Evolutionary conservation across 1,140 invertebrate species (phyloP), one percentile per base, ranked within the genome.

Genomic region (Brachionus manjavacas): DNA sequence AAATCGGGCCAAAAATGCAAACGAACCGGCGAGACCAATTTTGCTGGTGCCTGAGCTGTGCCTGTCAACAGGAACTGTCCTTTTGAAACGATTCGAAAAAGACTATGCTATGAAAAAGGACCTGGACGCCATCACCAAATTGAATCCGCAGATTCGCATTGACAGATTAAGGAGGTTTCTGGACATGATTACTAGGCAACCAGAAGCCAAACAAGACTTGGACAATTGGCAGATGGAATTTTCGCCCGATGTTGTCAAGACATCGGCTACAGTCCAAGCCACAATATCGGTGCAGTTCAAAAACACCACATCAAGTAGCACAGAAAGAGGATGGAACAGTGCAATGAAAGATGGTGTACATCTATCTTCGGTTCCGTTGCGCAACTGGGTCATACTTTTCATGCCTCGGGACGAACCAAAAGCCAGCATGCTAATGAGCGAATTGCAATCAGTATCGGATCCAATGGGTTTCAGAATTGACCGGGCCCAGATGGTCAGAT

Each of bases 151-250:
- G 35, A 20, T 81, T 12, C 20, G 79, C 6, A 64, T 64, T 3
- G 39, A 81, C 12, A 60, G 52, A 41, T 68, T 81, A 28, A 60
- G 52, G n/a, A 60, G 46, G 43, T 81, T 81, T 35, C 46, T 81
- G 8, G 64, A 81, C 52, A 81, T 66, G 64, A 60, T 81, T 25
- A 60, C 52, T 11, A 31, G 64, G 12, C 79, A 81, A 14, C 79
- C 79, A 3, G 90, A 92, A n/a, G 93, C 94, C 0, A 90, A 86
- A 39, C 88, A 92, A 72, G 91, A 95, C 70, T 90, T 98, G 16
- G 87, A 88, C 0, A 92, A 92, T 41, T 98, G 96, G 96, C 52
- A 81, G 35, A 81, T 81, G 28, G 52, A 46, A 0, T 81, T 81
- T 64, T 43, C 6, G 11, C 39, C 79, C 9, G 79, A 81, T 41